A percentile compares a stretch with the other conserved stretches of the same genome.
Conservation (phyloP, 2,113 vertebrate genomes). For the Brachyistius frenatus region DNA sequence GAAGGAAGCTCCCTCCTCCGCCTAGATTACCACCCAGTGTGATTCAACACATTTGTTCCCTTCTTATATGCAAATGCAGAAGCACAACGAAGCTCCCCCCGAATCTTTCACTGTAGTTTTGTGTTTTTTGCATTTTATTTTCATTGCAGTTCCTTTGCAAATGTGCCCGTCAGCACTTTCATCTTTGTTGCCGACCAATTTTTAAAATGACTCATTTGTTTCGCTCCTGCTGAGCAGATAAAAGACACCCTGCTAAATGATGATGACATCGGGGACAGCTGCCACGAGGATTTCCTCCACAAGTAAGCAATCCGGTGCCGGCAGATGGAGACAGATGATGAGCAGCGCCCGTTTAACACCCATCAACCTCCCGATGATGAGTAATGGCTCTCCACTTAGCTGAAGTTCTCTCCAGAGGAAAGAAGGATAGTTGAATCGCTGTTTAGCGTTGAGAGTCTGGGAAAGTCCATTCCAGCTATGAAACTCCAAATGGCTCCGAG, state of each 20-base stretch:
- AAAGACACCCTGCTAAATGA: constrained; percentile 93
- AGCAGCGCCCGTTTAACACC: constrained; percentile 72
- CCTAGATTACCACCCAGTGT: constrained; percentile 25
- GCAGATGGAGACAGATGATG: constrained; percentile 70
- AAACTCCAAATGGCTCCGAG: constrained; percentile 26
- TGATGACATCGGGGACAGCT: constrained; percentile 98
- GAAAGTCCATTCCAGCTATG: constrained; percentile 39
- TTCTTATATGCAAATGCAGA: constrained; percentile 43
- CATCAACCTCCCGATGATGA: constrained; percentile 69
- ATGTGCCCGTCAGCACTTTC: constrained; percentile 41
- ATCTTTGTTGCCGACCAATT: constrained; percentile 38
- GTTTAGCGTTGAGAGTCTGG: constrained; percentile 27
- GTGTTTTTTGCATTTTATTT: not conserved
- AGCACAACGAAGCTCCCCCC: constrained; percentile 5
- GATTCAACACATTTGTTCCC: constrained; percentile 37
- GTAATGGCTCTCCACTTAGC: constrained; percentile 61
- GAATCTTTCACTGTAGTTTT: not conserved
- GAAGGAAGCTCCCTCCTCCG: not conserved
- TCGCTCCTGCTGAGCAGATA: constrained; percentile 84
- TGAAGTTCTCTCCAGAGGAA: constrained; percentile 53
- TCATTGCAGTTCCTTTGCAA: constrained; percentile 6
- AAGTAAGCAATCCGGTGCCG: constrained; percentile 86
- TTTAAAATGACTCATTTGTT: constrained; percentile 50
- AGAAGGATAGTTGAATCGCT: constrained; percentile 40
- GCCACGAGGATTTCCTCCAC: constrained; percentile 95